Evolutionary conservation across 2,888 invertebrate species (phyloP), one percentile per base, ranked within the genome.

Genomic region (Omphaloscelis lunosa): DNA sequence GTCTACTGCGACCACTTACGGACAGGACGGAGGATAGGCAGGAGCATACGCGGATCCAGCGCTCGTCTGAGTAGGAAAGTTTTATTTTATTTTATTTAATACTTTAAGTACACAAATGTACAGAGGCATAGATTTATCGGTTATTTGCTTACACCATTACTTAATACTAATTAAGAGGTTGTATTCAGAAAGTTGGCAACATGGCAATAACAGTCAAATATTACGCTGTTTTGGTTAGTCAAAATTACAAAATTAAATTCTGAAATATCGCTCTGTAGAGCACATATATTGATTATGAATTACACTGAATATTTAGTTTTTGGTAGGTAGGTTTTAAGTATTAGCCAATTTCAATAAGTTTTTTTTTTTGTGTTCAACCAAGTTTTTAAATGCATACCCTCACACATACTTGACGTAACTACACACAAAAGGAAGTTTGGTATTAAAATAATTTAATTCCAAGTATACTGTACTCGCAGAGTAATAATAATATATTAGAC

Each of bases 21-120:
- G 93, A 85, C 45, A 95, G 74, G 8, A 95, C 79, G 0, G 92
- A 91, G 0, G 93, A 89, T 0, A 96, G 87, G 83, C 95, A 95
- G 6, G 93, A 90, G 61, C 94, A 92, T 0, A 94, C 89, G 1
- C 91, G 88, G 11, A 89, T 86, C 95, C 95, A 96, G 5, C 86
- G 90, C 27, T 93, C 93, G 20, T 95, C 96, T 96, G 89, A 67
- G 11, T 29, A 27, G 7, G 9, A 78, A 27, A 67, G 23, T 63
- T 15, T 62, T 20, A n/a, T n/a, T n/a, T n/a, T n/a, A n/a, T n/a
- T 51, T 17, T 48, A 48, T 48, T 48, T 17, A 17, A 17, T 17
- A 48, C 17, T 17, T 48, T 17, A 20, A 7, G 51, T 8, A 20
- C 20, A 51, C 20, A 51, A 51, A 51, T 51, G 20, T 20, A 20